These are phyloP conservation scores for Grantiella picta DNA, from an alignment of 2,113 vertebrate species.

Conservation along the genomic window DNA sequence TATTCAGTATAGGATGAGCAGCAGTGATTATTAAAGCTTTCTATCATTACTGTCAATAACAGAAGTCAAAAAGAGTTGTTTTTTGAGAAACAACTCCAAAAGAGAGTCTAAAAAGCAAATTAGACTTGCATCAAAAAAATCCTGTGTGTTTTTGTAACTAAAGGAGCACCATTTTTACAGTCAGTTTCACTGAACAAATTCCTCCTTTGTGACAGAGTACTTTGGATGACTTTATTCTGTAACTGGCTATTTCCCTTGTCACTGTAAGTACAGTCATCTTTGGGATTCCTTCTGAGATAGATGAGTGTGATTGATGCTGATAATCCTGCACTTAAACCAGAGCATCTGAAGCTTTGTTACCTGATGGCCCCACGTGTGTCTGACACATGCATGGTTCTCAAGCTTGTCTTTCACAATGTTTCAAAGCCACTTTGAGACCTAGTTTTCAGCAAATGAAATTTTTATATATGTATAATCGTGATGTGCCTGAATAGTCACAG, in stretches of 20 bases:
- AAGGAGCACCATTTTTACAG: neutral
- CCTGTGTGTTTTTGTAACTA: neutral
- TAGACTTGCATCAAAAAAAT: neutral
- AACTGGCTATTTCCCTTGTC: conserved; percentile 16
- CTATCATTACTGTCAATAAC: neutral
- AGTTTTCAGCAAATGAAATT: neutral
- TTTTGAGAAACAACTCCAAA: neutral
- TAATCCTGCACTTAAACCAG: neutral
- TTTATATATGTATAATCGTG: neutral
- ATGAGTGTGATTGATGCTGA: neutral
- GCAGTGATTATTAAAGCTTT: neutral
- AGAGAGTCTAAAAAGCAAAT: neutral
- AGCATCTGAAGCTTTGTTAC: neutral
- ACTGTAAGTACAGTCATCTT: conserved; percentile 26
- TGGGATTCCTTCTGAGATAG: neutral
- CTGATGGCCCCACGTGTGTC: neutral
- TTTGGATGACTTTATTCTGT: conserved; percentile 39
- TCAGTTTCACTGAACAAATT: conserved; percentile 25
- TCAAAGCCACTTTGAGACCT: neutral
- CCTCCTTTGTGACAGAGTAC: conserved; percentile 35
- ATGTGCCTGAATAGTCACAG: neutral
- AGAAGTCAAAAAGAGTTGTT: neutral
- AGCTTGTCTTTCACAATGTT: neutral
- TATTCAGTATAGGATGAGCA: neutral
- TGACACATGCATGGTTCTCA: accelerated